Base-by-base conservation (phyloP, 1,140 invertebrate genomes). In the Stenopsyche tienmushanensis region DNA sequence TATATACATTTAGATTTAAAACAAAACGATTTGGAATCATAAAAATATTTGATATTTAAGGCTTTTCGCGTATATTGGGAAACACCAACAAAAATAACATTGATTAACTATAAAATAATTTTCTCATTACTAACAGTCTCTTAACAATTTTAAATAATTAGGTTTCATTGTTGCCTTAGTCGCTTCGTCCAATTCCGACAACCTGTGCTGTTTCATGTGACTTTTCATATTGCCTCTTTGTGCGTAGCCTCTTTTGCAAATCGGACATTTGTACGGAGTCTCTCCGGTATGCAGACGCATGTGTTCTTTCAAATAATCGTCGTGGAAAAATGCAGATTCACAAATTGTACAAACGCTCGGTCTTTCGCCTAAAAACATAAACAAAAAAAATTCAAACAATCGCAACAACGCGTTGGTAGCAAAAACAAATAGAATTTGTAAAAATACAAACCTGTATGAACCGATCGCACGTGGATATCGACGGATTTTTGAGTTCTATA, bases 251-350 rank as follows among this genome's bases (percentile, higher is more conserved):
- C 89, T 82, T 7, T 82, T 80, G 73, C 90, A 92, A 5, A 88
- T 77, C 5, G 83, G 83, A 73, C 90, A 92, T 70, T 84, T 82
- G 77, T 87, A 90, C 3, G 90, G 90, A 34, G 85, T 86, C 70
- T 92, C 90, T 1, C 91, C 86, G 0, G 88, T 90, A 69, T 90
- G 88, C 8, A 87, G 84, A 15, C 87, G 74, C 79, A 87, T 85
- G 70, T 90, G 89, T 70, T 86, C 83, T 50, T 83, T 85, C 7
- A 88, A 67, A 65, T 81, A 81, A 47, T 80, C 77, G 44, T 74
- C 73, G 54, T 81, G 79, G 65, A 72, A 79, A 70, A 81, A 81
- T 41, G 75, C 74, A 1, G 74, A 72, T 1, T 73, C 73, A 64
- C 79, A 81, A 57, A 78, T 71, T 21, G 57, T 65, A 58, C 79